A percentile compares a stretch with the other conserved stretches of the same genome.
Evolutionary conservation across 2,113 vertebrate species (phyloP).

Genomic region (Mastomys natalensis): DNA sequence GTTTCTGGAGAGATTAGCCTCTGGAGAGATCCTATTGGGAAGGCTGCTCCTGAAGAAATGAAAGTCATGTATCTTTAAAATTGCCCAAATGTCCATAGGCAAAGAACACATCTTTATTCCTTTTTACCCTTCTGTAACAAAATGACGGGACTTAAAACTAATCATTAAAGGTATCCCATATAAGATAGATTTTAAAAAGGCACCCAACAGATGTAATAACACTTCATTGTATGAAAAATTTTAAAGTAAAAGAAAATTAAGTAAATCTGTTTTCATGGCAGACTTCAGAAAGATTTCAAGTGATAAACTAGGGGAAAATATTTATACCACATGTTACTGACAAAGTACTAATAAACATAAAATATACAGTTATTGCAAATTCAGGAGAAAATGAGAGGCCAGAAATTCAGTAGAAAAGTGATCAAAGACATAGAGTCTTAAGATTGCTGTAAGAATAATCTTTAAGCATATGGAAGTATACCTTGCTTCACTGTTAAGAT

Average conservation of each 20-base stretch:
- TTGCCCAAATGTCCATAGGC: neutral
- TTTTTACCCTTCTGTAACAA: neutral
- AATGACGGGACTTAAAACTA: neutral
- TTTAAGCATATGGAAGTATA: neutral
- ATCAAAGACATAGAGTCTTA: neutral
- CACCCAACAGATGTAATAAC: neutral
- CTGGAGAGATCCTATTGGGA: neutral
- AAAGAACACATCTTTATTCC: conserved; percentile 30
- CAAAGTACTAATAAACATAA: neutral
- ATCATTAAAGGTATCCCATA: neutral
- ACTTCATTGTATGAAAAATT: neutral
- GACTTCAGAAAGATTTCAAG: neutral
- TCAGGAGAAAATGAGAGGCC: neutral
- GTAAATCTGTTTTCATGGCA: neutral
- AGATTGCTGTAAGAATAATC: neutral
- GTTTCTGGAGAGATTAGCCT: neutral
- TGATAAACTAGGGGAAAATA: conserved; percentile 4
- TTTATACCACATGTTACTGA: neutral
- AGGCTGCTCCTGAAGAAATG: neutral
- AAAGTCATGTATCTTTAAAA: conserved; percentile 15
- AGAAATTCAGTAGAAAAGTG: neutral
- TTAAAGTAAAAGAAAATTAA: neutral
- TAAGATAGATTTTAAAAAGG: too few species aligned
- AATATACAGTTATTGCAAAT: neutral
- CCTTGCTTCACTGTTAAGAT: neutral